Evolutionary conservation across 2,888 invertebrate species (phyloP), one percentile per base, ranked within the genome.

Genomic region (Eupithecia subfuscata): DNA sequence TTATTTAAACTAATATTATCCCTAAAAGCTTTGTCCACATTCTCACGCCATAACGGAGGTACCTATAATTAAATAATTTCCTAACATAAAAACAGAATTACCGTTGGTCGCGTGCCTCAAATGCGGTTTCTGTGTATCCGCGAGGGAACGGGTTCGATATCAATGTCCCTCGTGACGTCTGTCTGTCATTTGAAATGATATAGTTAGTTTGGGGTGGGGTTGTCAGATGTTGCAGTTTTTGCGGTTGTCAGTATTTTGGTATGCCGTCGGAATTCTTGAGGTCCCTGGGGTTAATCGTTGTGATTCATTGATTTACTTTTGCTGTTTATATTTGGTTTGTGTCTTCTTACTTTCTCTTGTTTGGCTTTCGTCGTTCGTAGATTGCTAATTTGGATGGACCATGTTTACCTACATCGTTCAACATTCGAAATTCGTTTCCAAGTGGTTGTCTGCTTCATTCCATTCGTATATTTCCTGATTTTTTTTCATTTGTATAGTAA

Each of bases 51-150:
- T 74, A 68, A 78, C 65, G n/a, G n/a, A n/a, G n/a, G n/a, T 37
- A 67, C 75, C 75, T 80, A 78, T 78, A 83, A 83, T 83, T 80
- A 81, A 80, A 83, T 81, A 82, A 82, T 80, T 79, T 77, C 67
- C 75, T 70, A 65, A 63, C 70, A 74, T 73, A 78, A 81, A 77
- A 73, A 70, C 78, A 74, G 76, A 80, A 81, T 81, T 79, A 80
- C 78, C 79, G 77, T 76, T 75, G 80, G 86, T 81, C 85, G 84
- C 84, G 86, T 84, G 86, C 79, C 84, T 80, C 87, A 89, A 91
- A 91, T 91, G 92, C 83, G 89, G 89, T 90, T 89, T 88, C 87
- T 75, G 73, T 91, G 91, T 91, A 89, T 81, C 77, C 91, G 81
- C 90, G 16, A 48, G 91, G 90, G 91, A 87, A 77, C 73, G 83